These are phyloP conservation scores for Pitta sordida DNA, from an alignment of 2,113 vertebrate species.

Conservation along the genomic window DNA sequence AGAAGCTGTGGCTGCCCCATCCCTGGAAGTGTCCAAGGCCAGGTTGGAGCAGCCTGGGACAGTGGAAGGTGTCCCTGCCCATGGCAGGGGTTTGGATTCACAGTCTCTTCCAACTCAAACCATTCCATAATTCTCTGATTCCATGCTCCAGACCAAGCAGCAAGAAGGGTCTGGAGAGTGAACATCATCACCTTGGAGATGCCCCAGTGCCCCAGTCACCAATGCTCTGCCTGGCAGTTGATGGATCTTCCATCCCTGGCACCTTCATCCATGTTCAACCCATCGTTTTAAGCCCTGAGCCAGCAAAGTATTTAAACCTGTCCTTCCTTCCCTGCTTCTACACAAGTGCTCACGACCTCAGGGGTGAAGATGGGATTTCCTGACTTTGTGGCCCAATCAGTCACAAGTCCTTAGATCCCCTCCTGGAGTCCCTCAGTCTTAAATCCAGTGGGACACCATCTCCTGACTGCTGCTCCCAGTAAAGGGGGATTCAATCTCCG, in stretches of 20 bases:
- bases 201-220: rapidly evolving
- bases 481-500: background rate
- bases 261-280: background rate
- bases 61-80: background rate
- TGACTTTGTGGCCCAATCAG: background rate
- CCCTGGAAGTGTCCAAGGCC: background rate
- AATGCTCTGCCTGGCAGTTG: background rate
- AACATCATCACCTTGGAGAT: background rate
- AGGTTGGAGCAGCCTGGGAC: rapidly evolving
- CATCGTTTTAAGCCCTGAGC: background rate
- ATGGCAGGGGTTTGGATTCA: too few relatives aligned
- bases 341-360: background rate
- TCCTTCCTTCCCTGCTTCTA: background rate
- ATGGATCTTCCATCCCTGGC: background rate
- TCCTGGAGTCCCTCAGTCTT: background rate
- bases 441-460: background rate
- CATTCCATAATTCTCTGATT: background rate
- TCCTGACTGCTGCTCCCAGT: background rate
- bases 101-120: background rate
- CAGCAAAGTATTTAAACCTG: background rate
- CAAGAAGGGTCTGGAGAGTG: background rate
- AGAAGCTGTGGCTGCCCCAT: background rate
- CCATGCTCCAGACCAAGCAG: background rate
- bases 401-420: background rate
- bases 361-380: rapidly evolving